Conservation (phyloP, 2,797 vertebrate genomes). For the Clarias laeviceps region DNA sequence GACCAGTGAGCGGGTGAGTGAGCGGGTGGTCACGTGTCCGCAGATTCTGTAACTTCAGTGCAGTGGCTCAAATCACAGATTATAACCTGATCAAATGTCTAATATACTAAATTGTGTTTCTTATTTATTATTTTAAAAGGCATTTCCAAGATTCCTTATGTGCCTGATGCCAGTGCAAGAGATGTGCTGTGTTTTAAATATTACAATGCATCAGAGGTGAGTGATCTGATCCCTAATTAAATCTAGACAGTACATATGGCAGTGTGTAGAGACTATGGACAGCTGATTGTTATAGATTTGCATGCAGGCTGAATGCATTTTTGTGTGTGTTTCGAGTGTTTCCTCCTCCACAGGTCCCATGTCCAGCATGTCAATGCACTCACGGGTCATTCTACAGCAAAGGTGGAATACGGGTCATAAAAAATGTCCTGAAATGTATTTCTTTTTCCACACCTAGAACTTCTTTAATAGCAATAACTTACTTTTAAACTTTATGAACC, state of each 20-base stretch:
- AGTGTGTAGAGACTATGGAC: neutral
- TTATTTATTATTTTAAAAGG: slow-evolving; percentile 50
- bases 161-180: slow-evolving; percentile 53
- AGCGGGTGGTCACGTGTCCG: neutral
- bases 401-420: no score
- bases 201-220: slow-evolving; percentile 65
- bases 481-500: no score
- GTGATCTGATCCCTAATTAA: neutral
- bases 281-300: neutral
- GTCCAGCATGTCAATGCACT: neutral
- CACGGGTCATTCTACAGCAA: no score
- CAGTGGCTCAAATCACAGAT: neutral
- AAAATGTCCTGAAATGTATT: no score
- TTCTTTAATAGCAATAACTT: no score
- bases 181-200: slow-evolving; percentile 71
- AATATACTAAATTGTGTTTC: neutral
- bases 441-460: no score
- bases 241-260: neutral
- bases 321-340: neutral
- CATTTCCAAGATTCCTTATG: slow-evolving; percentile 65
- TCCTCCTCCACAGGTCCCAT: neutral
- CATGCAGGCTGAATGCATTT: neutral
- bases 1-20: neutral
- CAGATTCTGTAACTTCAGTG: neutral
- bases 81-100: neutral